phyloP scores from a whole-genome alignment of 2,888 invertebrate genomes.

The Callosobruchus maculatus region DNA sequence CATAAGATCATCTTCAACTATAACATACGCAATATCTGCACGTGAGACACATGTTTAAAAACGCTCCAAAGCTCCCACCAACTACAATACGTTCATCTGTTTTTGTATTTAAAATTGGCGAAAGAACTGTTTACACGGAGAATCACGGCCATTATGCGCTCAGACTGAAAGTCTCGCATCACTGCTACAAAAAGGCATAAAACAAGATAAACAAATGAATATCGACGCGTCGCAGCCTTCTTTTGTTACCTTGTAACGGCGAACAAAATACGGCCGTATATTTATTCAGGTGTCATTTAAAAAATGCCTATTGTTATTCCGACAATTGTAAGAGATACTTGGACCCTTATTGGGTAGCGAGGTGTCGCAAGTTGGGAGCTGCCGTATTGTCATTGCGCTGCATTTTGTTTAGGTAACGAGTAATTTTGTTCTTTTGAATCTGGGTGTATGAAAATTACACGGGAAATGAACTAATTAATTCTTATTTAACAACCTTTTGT shows the following conservation, averaged over 20 bases:
- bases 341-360: neutral
- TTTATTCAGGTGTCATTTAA: constrained; percentile 33
- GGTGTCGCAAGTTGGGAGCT: neutral
- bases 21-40: too few relatives aligned
- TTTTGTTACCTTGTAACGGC: constrained; percentile 19
- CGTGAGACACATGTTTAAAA: too few relatives aligned
- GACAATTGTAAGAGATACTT: neutral
- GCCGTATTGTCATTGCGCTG: neutral
- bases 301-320: constrained; percentile 9
- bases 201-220: constrained; percentile 20
- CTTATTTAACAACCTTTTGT: too few relatives aligned
- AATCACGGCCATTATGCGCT: neutral
- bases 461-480: too few relatives aligned
- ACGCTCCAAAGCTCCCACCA: neutral
- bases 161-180: neutral
- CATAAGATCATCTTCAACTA: too few relatives aligned
- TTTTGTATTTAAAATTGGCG: neutral
- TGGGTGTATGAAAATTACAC: too few relatives aligned
- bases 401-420: neutral
- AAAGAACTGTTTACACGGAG: neutral
- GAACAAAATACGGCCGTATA: constrained; percentile 26
- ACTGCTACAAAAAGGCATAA: neutral
- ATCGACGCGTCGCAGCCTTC: constrained; percentile 20
- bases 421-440: neutral
- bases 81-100: neutral